Base-by-base conservation (phyloP, 2,888 invertebrate species). In the Diaperis boleti region DNA sequence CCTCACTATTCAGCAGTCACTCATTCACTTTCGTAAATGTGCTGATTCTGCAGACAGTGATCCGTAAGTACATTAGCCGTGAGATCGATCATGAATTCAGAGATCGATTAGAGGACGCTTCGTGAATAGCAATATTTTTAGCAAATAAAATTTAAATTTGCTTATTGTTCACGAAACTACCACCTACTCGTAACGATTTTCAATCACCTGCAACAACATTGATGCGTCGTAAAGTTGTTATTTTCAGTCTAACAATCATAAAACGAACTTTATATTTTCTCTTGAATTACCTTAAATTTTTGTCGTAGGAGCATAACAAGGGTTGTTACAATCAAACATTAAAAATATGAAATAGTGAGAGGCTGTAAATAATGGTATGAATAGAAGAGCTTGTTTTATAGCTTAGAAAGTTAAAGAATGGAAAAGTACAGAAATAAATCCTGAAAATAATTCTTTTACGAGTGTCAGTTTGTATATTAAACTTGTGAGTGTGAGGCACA, bases 1-100 rank as follows among this genome's bases (percentile, higher is more conserved):
- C 47, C 31, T 10, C n/a, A 14, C 45, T 26, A 49, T 49, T 49
- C 49, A 49, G 49, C 49, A 49, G 49, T 49, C 49, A 49, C 49
- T 49, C 49, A 35, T 35, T 29, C 49, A 17, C 11, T 49, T 49
- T 20, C 7, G 17, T 18, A 49, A 49, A 49, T 33, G 49, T 49
- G 49, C 49, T 49, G 49, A 49, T 33, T 35, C 49, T 18, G 35
- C 49, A 49, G 31, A 18, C 49, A 17, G 49, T 49, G 49, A 49
- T 49, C 35, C 35, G 49, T 49, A 47, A 47, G 47, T 47, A 47
- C 47, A 47, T 47, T 47, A 47, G 47, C 31, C 8, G 29, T 47
- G 15, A 47, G 47, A 47, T 47, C 31, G 47, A 26, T 49, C 49
- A 49, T 49, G 33, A 49, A 49, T 49, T 33, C 33, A 20, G 35